Evolutionary conservation across 2,113 vertebrate species (phyloP), one percentile per base, ranked within the genome.

Genomic region (Gorilla gorilla): DNA sequence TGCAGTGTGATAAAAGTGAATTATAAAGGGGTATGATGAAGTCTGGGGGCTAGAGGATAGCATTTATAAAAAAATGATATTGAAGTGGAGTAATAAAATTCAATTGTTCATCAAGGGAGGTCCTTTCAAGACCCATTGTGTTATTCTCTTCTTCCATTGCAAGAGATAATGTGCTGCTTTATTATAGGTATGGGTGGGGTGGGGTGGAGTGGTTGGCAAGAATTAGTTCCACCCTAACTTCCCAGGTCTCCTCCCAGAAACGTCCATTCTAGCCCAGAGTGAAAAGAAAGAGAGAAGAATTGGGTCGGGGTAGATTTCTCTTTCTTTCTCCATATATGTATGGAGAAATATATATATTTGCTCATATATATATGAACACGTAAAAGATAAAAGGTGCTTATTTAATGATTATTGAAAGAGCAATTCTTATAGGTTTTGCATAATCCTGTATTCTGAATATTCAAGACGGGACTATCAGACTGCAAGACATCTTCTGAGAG

Each of bases 341-440:
- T 55, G 52, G 18, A 20, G 52, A 55, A 55, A 55, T 55, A 55
- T 7, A 55, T 55, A 7, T 55, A 55, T 55, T 20, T 20, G 52
- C 18, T 55, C 52, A 55, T 8, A 55, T 20, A 55, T 55, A 55
- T 55, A 20, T 55, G 18, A 55, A 18, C 52, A 55, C 0, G 18
- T 55, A 55, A 55, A 55, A 55, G 52, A 55, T 55, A 55, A 55
- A 55, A 55, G 8, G 2, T 57, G 6, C 48, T 88, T 16, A 73
- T 68, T 76, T 76, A 85, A 52, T 90, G 18, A 88, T 86, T 95
- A 72, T 10, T 89, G 73, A 93, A 35, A 48, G 35, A 91, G 35
- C 73, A 72, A n/a, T 73, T 92, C 50, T 59, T 35, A 30, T 2
- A 10, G 8, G 72, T 59, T 94, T 94, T 81, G 18, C 10, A 30